Evolutionary conservation across 2,113 vertebrate species (phyloP), one percentile per base, ranked within the genome.

Genomic region (Barnardius zonarius): DNA sequence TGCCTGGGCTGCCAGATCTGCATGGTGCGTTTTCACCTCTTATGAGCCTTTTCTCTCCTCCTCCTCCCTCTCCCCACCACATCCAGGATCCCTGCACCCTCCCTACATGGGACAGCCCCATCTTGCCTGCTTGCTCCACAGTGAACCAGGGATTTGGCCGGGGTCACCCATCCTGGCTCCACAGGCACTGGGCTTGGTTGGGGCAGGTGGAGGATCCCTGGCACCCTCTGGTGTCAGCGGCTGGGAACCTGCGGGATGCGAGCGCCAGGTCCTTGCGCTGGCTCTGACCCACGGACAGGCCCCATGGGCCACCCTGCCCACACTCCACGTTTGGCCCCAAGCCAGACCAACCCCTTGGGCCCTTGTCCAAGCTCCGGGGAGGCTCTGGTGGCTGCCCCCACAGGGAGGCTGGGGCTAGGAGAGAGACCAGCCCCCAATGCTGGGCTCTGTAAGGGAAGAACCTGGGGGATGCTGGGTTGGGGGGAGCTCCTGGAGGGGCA

Each of bases 141-240:
- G 33, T 59, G 33, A 23, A 59, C 57, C 22, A 59, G 33, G 14
- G 33, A 35, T 43, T n/a, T 3, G 5, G 19, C 19, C 0, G 0
- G 39, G 66, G 28, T 12, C 55, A 7, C 17, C 15, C 4, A 1
- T 9, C 33, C 55, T 1, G 0, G 23, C 24, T 31, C 39, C 25
- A 22, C 0, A 0, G 46, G 28, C 24, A 12, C 57, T 43, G 8
- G 1, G 33, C 67, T 8, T 0, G 1, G 33, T 14, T 1, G 48
- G 41, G 46, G 52, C 3, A 30, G 23, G 13, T 44, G 20, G 31
- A 90, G 14, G 59, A 49, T 11, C 33, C 30, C 41, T 1, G 0
- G 61, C 72, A 74, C 28, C 19, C 31, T 51, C 19, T 0, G 0
- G 1, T 13, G 62, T 10, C 35, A 30, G 43, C 35, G 39, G 31